Percentiles rank a stretch among this genome's conserved stretches.
phyloP scores from a whole-genome alignment of 2,113 vertebrate genomes.

The Epinephelus moara region DNA sequence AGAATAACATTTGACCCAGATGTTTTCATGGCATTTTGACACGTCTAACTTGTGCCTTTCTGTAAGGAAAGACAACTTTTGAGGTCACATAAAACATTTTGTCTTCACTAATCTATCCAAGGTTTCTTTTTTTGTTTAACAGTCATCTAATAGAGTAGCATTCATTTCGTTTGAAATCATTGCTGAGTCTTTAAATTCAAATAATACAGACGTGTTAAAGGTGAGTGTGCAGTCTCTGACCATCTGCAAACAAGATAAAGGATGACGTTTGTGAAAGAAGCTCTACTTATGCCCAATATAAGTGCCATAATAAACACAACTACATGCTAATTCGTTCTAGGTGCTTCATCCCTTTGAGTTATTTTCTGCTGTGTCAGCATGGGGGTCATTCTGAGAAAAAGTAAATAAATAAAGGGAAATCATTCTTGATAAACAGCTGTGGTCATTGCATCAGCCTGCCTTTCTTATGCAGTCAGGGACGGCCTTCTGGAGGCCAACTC shows the following conservation, averaged over 20 bases:
- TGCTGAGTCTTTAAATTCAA: neutral
- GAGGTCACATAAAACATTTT: neutral
- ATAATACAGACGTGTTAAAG: neutral
- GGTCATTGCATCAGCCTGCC: neutral
- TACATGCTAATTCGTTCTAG: neutral
- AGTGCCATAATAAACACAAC: neutral
- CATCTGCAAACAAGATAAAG: neutral
- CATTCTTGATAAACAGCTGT: conserved; percentile 13
- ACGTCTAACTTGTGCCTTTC: neutral
- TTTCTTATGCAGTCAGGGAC: neutral
- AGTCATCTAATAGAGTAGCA: neutral
- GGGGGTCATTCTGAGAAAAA: neutral
- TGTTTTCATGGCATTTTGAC: neutral
- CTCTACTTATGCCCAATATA: neutral
- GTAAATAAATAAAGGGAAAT: neutral
- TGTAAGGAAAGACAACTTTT: neutral
- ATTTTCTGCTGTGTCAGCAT: neutral
- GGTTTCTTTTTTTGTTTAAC: neutral
- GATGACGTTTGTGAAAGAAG: neutral
- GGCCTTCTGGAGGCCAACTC: neutral
- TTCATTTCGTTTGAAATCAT: neutral
- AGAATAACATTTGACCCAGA: conserved; percentile 5
- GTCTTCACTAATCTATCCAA: neutral
- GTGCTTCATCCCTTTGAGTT: neutral
- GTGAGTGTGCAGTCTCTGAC: neutral